Base-by-base conservation (phyloP, 2,113 vertebrate species). In the Micronisus gabar region DNA sequence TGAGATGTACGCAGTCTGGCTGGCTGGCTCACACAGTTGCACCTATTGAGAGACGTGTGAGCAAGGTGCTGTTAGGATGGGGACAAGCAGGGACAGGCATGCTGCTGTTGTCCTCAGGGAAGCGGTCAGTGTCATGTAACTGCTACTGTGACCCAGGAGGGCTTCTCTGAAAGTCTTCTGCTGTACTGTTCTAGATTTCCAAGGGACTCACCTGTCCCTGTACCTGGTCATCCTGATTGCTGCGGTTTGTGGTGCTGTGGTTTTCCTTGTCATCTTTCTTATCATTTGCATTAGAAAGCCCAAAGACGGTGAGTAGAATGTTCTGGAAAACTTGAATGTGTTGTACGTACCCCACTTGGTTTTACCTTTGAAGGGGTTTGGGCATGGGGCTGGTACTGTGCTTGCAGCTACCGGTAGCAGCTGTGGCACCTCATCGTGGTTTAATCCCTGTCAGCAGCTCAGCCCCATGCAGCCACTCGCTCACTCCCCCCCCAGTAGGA, bases 201-300 rank as follows among this genome's bases (percentile, higher is more conserved):
- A 56, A 58, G 52, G 36, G 70, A 36, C 36, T 36, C 56, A 4
- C 36, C 65, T 95, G 62, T 3, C 96, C 50, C 93, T 96, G 15
- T 38, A 72, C 81, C 13, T 93, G 61, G 36, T 91, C 70, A 16
- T 94, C 74, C 52, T 94, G 56, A 96, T 97, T 6, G 93, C 93
- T 30, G 78, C 91, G 48, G 17, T 32, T 19, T 94, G 84, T 0
- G 6, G 95, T 16, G 70, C 92, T 80, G 95, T 82, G 45, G 34
- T 94, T 68, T 96, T 97, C 92, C 74, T 96, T 3, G 1, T 93
- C 66, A 32, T 94, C 62, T 85, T 48, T 27, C 43, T 94, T 14
- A 76, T 91, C 15, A 1, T 79, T 27, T 75, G 74, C 45, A 3
- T 87, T 6, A 95, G 84, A 36, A 96, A 82, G 70, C 95, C 95